Percentiles rank a stretch among this genome's conserved stretches.
Conservation (phyloP, 2,797 vertebrate genomes). For the Bovichtus diacanthus region DNA sequence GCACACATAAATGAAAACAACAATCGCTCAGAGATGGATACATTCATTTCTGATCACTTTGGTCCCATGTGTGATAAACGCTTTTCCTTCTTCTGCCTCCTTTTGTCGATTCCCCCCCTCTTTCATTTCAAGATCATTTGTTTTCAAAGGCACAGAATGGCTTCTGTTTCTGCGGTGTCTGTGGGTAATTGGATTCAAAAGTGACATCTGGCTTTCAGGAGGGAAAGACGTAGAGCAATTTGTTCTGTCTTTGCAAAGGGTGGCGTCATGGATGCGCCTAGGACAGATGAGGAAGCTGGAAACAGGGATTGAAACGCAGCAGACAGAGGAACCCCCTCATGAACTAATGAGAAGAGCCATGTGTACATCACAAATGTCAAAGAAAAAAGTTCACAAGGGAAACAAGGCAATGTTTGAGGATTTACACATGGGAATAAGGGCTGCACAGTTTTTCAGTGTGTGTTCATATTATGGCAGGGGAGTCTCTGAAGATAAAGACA, state of each 20-base stretch:
- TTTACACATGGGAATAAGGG: slow-evolving; percentile 13
- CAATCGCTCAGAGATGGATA: slow-evolving; percentile 15
- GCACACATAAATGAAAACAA: slow-evolving; percentile 23
- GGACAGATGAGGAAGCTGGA: slow-evolving; percentile 44
- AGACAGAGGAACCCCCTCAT: background rate
- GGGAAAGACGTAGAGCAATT: slow-evolving; percentile 60
- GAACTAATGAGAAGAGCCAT: slow-evolving; percentile 58
- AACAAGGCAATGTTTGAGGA: slow-evolving; percentile 20
- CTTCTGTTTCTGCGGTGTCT: slow-evolving; percentile 26
- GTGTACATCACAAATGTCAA: slow-evolving; percentile 56
- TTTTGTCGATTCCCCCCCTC: slow-evolving; percentile 7
- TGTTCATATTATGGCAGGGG: background rate
- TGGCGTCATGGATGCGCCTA: slow-evolving; percentile 27
- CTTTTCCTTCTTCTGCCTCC: slow-evolving; percentile 4
- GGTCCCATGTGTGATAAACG: slow-evolving; percentile 49
- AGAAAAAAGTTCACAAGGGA: slow-evolving; percentile 28
- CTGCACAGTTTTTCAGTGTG: background rate
- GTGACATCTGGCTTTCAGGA: slow-evolving; percentile 63
- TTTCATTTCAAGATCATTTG: slow-evolving; percentile 55
- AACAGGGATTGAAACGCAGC: slow-evolving; percentile 15
- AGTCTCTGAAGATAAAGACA: slow-evolving; percentile 8
- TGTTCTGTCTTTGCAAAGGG: slow-evolving; percentile 40
- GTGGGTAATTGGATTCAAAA: slow-evolving; percentile 80
- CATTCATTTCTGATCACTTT: slow-evolving; percentile 44
- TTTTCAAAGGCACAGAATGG: slow-evolving; percentile 31